Base-by-base conservation (phyloP, 2,113 vertebrate genomes). In the Spermophilus dauricus region DNA sequence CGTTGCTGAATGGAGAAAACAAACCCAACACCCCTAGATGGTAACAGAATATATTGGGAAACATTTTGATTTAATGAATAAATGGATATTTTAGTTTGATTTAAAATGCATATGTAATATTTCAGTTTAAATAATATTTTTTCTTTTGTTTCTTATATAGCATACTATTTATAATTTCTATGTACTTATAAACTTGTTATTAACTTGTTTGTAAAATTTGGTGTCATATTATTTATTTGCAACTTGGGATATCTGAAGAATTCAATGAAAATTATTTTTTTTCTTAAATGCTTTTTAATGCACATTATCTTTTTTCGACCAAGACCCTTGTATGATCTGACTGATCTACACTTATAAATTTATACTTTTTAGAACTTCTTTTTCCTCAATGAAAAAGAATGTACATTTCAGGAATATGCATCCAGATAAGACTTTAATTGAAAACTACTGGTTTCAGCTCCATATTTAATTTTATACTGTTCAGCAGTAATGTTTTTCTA, bases 261-360 rank as follows among this genome's bases (percentile, higher is more conserved):
- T 26, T 65, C 39, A 58, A 22, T 63, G 1, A 4, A 17, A 8
- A 65, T 0, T 0, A 72, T 13, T 14, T 48, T 6, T 45, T 73
- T 95, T 89, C 24, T 56, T 89, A 90, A 67, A 61, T 81, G 12
- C 0, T 51, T 93, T 80, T 39, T 88, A 48, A 45, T 53, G 58
- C 48, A 16, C 37, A 39, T n/a, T 42, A 70, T 75, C 5, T 22
- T 75, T 20, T 67, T 69, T 2, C 18, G 82, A 69, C n/a, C 48
- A 56, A 76, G 37, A 89, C 26, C 3, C 30, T 78, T 48, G 2
- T 53, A 32, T 45, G 22, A 26, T 77, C 37, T 72, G 63, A 37
- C 28, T 72, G 12, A 82, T 48, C 8, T 32, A 5, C 45, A n/a
- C 16, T 90, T 67, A 37, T 9, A 95, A 48, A 6, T 34, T 73